Evolutionary conservation across 2,797 vertebrate genomes (phyloP), one percentile per base, ranked within the genome.

Genomic region (Diceros bicornis): DNA sequence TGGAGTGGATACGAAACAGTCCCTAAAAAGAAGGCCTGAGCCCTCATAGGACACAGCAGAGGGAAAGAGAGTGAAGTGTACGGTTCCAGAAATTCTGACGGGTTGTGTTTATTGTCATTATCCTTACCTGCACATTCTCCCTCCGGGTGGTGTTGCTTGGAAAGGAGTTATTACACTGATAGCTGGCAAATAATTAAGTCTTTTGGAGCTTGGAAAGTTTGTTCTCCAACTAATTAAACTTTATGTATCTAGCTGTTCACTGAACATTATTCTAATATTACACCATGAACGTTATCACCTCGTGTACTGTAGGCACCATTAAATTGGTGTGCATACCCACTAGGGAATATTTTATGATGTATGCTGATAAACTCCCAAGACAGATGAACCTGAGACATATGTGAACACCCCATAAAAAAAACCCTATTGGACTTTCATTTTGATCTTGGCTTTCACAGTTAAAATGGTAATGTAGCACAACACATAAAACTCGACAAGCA

Each of bases 401-500:
- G 82, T 78, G 75, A 94, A 34, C 32, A 4, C 6, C 55, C 62
- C 83, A 18, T 71, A 81, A 96, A 97, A 92, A 72, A 34, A 10
- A 61, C 0, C 0, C 20, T 37, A 25, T 6, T 74, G 61, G 18
- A 23, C 37, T 71, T 87, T 55, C 1, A 14, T 59, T 77, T 69
- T 61, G 91, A 97, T 72, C 44, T 97, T 91, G 71, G 64, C 72
- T 89, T 89, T 96, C 47, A 72, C 85, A 50, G 18, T 82, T 69
- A 97, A 61, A 93, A 79, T 72, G 32, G 79, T 95, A 97, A 91
- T 10, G 32, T 20, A 95, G 23, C 4, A 32, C 85, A 90, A 47
- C 71, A 87, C 47, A 55, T 95, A 96, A 98, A 98, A 89, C 55
- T 96, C 69, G 17, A 47, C 74, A 95, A 79, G 17, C 89, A 44